phyloP scores from a whole-genome alignment of 92 coral and sea anemone species.

The Umimayanthus kanabou region DNA sequence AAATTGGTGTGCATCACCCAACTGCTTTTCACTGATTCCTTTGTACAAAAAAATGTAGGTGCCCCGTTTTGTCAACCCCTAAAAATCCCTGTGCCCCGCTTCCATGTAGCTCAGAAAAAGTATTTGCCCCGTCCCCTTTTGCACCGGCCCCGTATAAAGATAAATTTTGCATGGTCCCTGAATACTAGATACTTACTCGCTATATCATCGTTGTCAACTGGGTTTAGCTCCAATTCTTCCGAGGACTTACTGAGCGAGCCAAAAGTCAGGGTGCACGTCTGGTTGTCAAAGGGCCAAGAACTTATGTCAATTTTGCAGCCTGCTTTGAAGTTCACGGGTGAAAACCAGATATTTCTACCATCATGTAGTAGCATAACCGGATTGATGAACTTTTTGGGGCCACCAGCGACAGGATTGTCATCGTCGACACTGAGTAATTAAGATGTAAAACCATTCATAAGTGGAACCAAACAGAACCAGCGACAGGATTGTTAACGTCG shows the following conservation, averaged over 20 bases:
- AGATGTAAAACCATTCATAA: too few species aligned
- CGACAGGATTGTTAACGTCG: not conserved
- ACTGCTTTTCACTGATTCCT: too few species aligned
- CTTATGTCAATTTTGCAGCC: conserved; percentile 63
- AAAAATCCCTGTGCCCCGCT: too few species aligned
- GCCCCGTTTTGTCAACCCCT: too few species aligned
- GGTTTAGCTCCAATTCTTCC: not conserved
- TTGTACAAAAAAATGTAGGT: too few species aligned
- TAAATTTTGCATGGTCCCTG: too few species aligned
- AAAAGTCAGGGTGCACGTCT: conserved; percentile 63
- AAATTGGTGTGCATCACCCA: too few species aligned
- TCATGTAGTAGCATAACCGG: not conserved
- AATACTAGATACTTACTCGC: not conserved
- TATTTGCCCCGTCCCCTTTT: too few species aligned
- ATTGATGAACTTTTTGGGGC: not conserved
- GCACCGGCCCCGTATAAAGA: too few species aligned
- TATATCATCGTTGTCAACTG: not conserved
- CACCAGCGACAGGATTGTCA: not conserved
- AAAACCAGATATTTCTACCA: conserved; percentile 59
- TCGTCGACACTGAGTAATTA: not conserved
- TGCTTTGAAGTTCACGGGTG: conserved; percentile 82
- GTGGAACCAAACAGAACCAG: too few species aligned
- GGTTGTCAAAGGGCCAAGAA: conserved; percentile 78
- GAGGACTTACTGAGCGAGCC: conserved; percentile 51
- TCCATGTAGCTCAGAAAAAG: too few species aligned